phyloP scores from a whole-genome alignment of 1,140 invertebrate species.

The Halotydeus destructor region DNA sequence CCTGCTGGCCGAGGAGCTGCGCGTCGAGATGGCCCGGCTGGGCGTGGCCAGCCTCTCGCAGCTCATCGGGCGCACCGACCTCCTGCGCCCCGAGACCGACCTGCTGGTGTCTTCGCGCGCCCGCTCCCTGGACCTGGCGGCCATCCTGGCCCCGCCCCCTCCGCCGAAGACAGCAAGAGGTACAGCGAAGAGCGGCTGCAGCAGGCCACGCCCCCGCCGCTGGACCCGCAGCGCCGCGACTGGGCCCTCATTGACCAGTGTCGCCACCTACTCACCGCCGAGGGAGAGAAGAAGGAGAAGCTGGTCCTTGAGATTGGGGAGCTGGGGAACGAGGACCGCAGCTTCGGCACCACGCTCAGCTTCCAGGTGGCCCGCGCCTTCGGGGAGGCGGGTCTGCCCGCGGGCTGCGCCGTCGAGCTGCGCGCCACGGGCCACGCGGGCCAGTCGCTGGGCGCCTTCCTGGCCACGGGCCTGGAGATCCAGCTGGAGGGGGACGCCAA shows the following conservation, averaged over 20 bases:
- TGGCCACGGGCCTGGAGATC: slow-evolving; percentile 68
- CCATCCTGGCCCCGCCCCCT: too few species aligned
- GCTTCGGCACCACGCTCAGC: slow-evolving; percentile 79
- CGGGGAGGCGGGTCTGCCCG: slow-evolving; percentile 65
- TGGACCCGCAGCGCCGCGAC: too few species aligned
- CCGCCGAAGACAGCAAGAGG: too few species aligned
- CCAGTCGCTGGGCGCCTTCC: slow-evolving; percentile 97
- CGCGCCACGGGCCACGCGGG: slow-evolving; percentile 80
- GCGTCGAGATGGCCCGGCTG: slow-evolving; percentile 65
- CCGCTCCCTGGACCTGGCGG: too few species aligned
- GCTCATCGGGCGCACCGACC: slow-evolving; percentile 77
- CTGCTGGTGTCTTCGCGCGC: too few species aligned
- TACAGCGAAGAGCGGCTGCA: too few species aligned
- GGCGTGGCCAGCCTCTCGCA: slow-evolving; percentile 78
- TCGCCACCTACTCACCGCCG: too few species aligned
- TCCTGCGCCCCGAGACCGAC: slow-evolving; percentile 32
- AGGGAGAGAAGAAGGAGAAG: too few species aligned
- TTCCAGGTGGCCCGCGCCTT: slow-evolving; percentile 81
- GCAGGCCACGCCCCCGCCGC: too few species aligned
- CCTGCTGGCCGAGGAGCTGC: slow-evolving; percentile 85
- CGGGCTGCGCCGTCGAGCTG: slow-evolving; percentile 53
- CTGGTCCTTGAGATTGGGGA: too few species aligned
- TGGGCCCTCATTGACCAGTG: too few species aligned
- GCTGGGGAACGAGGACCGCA: slow-evolving; percentile 74
- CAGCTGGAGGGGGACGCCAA: slow-evolving; percentile 91